Conservation (phyloP, 2,888 invertebrate species). For the Thysanoteuthis rhombus region DNA sequence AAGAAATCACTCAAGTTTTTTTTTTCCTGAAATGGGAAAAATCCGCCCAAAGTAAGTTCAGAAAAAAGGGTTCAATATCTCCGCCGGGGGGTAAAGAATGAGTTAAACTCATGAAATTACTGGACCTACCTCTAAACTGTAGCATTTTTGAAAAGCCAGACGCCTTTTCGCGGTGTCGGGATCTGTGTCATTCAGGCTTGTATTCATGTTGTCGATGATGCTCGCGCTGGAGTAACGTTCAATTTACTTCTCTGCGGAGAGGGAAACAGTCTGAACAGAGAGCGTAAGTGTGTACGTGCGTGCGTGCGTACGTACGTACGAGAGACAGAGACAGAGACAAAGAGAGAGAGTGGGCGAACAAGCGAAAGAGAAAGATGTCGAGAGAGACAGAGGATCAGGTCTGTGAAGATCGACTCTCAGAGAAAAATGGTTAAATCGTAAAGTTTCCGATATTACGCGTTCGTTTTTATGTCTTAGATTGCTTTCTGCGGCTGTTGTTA, state of each 20-base stretch:
- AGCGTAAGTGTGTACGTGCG: not conserved
- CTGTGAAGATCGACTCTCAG: not conserved
- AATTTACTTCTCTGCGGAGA: not conserved
- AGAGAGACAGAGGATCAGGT: not conserved
- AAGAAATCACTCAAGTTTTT: not conserved
- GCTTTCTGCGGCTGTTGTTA: too few species aligned
- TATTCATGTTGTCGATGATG: slow-evolving; percentile 24
- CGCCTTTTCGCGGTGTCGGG: slow-evolving; percentile 54
- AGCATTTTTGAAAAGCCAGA: slow-evolving; percentile 63
- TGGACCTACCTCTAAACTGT: slow-evolving; percentile 60
- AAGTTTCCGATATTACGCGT: too few species aligned
- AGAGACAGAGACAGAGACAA: not conserved
- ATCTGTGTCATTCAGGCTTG: slow-evolving; percentile 38
- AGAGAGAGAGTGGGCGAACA: not conserved
- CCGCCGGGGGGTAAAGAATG: not conserved
- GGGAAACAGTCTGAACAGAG: not conserved
- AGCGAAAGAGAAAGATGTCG: not conserved
- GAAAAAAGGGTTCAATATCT: not conserved
- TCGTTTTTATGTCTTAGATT: too few species aligned
- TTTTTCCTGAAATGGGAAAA: not conserved
- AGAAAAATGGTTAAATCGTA: too few species aligned
- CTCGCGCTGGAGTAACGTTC: slow-evolving; percentile 1
- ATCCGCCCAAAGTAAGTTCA: not conserved
- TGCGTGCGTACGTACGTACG: not conserved
- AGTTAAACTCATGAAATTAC: not conserved